A percentile compares a stretch with the other conserved stretches of the same genome.
Conservation (phyloP, 2,797 vertebrate genomes). For the Coregonus ussuriensis region DNA sequence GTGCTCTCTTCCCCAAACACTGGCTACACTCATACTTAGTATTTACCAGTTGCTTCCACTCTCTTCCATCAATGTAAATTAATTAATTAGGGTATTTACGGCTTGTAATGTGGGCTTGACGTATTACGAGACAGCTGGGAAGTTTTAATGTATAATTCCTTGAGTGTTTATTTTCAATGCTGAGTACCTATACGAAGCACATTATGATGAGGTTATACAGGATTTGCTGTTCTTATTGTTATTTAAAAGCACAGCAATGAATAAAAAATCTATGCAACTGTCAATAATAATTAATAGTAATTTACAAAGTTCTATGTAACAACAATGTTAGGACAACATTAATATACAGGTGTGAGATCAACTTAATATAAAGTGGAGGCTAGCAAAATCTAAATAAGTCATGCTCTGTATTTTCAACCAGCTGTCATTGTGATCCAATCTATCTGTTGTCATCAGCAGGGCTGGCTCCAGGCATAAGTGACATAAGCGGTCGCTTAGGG, state of each 20-base stretch:
- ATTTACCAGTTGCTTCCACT: slow-evolving; percentile 54
- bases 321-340: too few relatives aligned
- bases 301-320: too few relatives aligned
- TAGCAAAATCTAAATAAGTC: background rate
- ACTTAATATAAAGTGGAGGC: too few relatives aligned
- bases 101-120: slow-evolving; percentile 49
- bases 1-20: slow-evolving; percentile 44
- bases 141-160: slow-evolving; percentile 17
- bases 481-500: too few relatives aligned
- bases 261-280: background rate
- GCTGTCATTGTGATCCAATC: background rate
- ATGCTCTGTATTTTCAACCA: background rate
- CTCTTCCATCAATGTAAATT: slow-evolving; percentile 65
- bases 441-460: background rate
- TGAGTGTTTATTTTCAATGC: slow-evolving; percentile 3
- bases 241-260: background rate
- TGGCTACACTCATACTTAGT: slow-evolving; percentile 47
- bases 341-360: too few relatives aligned
- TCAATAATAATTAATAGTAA: background rate
- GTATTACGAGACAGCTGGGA: slow-evolving; percentile 38
- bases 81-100: slow-evolving; percentile 64
- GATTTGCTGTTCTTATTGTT: background rate
- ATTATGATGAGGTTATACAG: background rate
- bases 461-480: too few relatives aligned
- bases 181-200: background rate